A percentile compares a stretch with the other conserved stretches of the same genome.
phyloP scores from a whole-genome alignment of 1,140 invertebrate species.

The Drosophila azteca region DNA sequence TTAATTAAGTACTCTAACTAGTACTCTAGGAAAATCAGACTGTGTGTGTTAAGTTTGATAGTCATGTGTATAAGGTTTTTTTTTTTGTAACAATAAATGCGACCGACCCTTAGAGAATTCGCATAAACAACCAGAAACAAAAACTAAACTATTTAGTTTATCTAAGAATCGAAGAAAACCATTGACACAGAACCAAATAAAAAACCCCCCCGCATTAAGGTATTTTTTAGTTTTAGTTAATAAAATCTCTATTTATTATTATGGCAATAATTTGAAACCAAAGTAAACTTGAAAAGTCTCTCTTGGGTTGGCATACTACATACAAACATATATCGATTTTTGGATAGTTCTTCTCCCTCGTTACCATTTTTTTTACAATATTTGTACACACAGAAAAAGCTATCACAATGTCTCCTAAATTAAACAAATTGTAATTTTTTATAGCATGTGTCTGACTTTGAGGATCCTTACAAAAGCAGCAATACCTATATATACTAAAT shows the following conservation, averaged over 20 bases:
- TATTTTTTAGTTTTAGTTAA: neutral
- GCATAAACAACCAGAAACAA: no score
- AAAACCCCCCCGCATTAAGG: slow-evolving; percentile 32
- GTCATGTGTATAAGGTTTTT: slow-evolving; percentile 43
- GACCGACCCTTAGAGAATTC: no score
- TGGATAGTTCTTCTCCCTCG: neutral
- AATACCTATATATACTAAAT: slow-evolving; percentile 88
- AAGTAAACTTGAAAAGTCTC: slow-evolving; percentile 31
- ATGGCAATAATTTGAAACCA: slow-evolving; percentile 20
- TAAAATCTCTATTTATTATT: neutral
- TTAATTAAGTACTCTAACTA: slow-evolving; percentile 17
- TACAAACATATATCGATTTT: slow-evolving; percentile 10
- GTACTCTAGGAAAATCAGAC: slow-evolving; percentile 49
- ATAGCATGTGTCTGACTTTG: slow-evolving; percentile 83
- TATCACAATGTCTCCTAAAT: slow-evolving; percentile 50
- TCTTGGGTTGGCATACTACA: slow-evolving; percentile 21
- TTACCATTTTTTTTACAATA: neutral
- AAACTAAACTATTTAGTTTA: neutral
- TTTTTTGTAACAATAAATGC: neutral
- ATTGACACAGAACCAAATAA: slow-evolving; percentile 24
- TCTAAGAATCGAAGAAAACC: slow-evolving; percentile 9
- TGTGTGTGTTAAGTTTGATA: slow-evolving; percentile 70
- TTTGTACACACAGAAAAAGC: slow-evolving; percentile 21
- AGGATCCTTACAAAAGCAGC: slow-evolving; percentile 85
- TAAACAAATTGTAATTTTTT: slow-evolving; percentile 70